phyloP scores from a whole-genome alignment of 2,113 vertebrate genomes.

The Ranitomeya variabilis region DNA sequence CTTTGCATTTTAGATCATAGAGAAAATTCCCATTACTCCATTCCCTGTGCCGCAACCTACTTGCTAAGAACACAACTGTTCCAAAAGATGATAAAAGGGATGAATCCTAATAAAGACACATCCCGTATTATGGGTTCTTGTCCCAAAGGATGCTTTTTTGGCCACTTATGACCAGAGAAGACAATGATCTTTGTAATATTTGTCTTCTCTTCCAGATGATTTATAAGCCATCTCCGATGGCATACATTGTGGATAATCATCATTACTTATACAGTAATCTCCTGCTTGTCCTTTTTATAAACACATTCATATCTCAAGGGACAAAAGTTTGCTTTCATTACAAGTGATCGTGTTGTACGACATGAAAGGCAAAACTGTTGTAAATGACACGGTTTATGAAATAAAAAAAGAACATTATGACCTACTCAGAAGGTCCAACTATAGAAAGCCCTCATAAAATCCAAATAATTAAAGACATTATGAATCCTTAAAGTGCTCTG shows the following conservation, averaged over 20 bases:
- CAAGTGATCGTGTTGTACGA: constrained; percentile 28
- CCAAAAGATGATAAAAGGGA: constrained; percentile 52
- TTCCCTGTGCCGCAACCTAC: constrained; percentile 31
- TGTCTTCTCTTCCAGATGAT: constrained; percentile 39
- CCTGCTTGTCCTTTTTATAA: constrained; percentile 55
- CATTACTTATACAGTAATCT: constrained; percentile 58
- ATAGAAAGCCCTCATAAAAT: constrained; percentile 21
- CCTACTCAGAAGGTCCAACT: constrained; percentile 4
- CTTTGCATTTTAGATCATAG: constrained; percentile 38
- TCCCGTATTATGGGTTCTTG: constrained; percentile 29
- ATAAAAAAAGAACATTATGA: constrained; percentile 24
- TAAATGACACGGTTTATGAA: constrained; percentile 30
- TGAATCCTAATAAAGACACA: constrained; percentile 40
- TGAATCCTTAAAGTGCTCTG: background rate
- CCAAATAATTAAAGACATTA: constrained; percentile 1
- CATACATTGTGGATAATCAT: constrained; percentile 54
- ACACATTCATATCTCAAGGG: constrained; percentile 49
- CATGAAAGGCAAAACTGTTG: constrained; percentile 10
- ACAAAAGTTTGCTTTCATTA: constrained; percentile 51
- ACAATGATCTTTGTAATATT: constrained; percentile 42
- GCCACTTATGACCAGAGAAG: constrained; percentile 54
- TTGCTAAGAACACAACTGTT: constrained; percentile 38
- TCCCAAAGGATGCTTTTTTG: constrained; percentile 44
- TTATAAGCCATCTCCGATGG: constrained; percentile 42
- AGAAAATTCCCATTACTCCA: constrained; percentile 22